Conservation (phyloP, 53 echinoderm and acorn worm species). For the Zoroaster sp. region DNA sequence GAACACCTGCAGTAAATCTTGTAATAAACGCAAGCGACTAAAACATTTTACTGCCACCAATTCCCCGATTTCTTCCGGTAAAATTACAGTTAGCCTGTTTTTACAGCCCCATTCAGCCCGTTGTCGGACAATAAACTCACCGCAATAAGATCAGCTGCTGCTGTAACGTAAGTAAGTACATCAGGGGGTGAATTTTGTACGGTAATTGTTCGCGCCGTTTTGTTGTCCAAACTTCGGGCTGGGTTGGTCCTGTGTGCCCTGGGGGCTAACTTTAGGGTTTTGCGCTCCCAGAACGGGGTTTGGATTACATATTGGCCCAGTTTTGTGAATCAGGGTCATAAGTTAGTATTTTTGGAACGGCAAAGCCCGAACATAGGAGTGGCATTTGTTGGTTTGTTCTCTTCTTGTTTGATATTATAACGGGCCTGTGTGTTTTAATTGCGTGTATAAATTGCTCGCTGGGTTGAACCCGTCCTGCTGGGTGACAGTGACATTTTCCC, state of each 20-base stretch:
- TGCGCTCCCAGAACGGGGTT: background rate
- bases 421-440: background rate
- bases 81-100: slow-evolving; percentile 45
- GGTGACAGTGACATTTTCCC: background rate
- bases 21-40: slow-evolving; percentile 13
- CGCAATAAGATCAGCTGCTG: slow-evolving; percentile 43
- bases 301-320: slow-evolving; percentile 40
- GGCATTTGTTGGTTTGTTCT: background rate
- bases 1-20: slow-evolving; percentile 48
- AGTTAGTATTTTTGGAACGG: background rate
- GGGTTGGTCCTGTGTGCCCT: slow-evolving; percentile 14
- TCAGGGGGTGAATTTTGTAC: background rate
- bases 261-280: background rate
- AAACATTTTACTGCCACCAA: background rate
- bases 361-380: background rate
- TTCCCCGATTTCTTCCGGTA: slow-evolving; percentile 22
- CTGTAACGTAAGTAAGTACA: background rate
- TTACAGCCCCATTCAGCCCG: slow-evolving; percentile 20
- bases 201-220: slow-evolving; percentile 29
- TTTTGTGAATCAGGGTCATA: slow-evolving; percentile 45
- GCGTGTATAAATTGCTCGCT: background rate
- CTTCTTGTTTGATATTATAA: background rate
- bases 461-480: background rate
- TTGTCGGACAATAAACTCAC: slow-evolving; percentile 30
- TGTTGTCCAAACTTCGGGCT: slow-evolving; percentile 26